phyloP scores from a whole-genome alignment of 2,113 vertebrate species.

The Illadopsis cleaveri region DNA sequence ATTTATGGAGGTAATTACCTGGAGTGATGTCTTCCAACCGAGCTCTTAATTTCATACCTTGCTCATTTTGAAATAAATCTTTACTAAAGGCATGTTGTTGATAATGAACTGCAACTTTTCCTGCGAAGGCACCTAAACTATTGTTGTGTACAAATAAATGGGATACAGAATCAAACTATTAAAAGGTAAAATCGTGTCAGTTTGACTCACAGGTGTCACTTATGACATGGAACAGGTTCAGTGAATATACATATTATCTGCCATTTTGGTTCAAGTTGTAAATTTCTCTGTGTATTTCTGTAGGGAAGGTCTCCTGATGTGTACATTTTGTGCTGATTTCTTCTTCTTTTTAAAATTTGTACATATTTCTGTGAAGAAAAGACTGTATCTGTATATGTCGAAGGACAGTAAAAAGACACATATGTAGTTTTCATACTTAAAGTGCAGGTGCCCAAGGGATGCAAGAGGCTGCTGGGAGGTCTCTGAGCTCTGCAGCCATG shows the following conservation, averaged over 20 bases:
- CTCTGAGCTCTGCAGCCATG: fast-evolving
- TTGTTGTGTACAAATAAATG: neutral
- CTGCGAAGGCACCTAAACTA: neutral
- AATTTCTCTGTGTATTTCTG: neutral
- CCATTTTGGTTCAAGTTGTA: neutral
- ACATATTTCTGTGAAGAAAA: neutral
- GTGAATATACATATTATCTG: neutral
- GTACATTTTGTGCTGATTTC: neutral
- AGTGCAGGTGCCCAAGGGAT: fast-evolving
- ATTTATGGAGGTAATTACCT: conserved; percentile 22
- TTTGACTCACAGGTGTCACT: neutral
- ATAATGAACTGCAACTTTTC: neutral
- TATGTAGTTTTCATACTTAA: neutral
- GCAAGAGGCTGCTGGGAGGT: neutral
- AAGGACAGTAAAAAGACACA: neutral
- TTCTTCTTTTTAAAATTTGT: neutral
- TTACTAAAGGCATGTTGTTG: neutral
- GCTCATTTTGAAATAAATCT: neutral
- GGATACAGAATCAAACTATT: neutral
- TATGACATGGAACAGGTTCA: neutral
- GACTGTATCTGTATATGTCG: neutral
- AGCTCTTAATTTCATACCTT: conserved; percentile 21
- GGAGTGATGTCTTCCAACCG: conserved; percentile 3
- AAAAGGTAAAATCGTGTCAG: neutral
- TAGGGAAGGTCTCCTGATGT: neutral